Conservation (phyloP, 2,888 invertebrate species). For the Microdon myrmicae region DNA sequence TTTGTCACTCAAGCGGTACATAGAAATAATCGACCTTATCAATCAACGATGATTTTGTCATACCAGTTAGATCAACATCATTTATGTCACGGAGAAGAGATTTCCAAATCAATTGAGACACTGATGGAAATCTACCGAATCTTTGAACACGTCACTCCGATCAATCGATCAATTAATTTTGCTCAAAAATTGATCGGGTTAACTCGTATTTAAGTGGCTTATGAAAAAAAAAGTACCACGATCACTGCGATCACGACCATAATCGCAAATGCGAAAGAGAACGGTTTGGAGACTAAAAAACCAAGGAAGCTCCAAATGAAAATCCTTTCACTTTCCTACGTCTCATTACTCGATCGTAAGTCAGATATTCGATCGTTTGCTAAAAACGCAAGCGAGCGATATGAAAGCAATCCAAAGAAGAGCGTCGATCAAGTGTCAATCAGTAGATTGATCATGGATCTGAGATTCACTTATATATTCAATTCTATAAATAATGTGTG, state of each 20-base stretch:
- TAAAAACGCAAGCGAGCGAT: slow-evolving; percentile 8
- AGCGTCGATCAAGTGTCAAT: slow-evolving; percentile 52
- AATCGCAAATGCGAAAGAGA: slow-evolving; percentile 41
- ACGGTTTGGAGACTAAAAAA: slow-evolving; percentile 1
- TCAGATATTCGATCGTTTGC: slow-evolving; percentile 1
- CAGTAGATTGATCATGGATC: slow-evolving; percentile 38
- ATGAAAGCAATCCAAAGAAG: slow-evolving; percentile 40
- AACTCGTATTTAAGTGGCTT: slow-evolving; percentile 14
- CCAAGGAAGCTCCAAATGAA: slow-evolving; percentile 1
- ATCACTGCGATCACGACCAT: neutral
- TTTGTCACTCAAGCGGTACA: no score
- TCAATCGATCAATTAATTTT: slow-evolving; percentile 52
- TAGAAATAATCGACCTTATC: no score
- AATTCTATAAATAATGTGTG: no score
- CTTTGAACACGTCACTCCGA: slow-evolving; percentile 51
- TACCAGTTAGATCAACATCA: no score
- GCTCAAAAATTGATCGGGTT: slow-evolving; percentile 24
- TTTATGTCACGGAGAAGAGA: no score
- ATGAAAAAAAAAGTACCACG: no score
- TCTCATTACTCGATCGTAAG: slow-evolving; percentile 3
- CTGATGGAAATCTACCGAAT: slow-evolving; percentile 52
- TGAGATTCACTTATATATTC: no score
- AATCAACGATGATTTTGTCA: no score
- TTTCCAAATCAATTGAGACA: no score
- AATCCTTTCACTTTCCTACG: slow-evolving; percentile 46